These are phyloP conservation scores for Corythornis leucogaster DNA, from an alignment of 2,797 vertebrate species.

Conservation along the genomic window DNA sequence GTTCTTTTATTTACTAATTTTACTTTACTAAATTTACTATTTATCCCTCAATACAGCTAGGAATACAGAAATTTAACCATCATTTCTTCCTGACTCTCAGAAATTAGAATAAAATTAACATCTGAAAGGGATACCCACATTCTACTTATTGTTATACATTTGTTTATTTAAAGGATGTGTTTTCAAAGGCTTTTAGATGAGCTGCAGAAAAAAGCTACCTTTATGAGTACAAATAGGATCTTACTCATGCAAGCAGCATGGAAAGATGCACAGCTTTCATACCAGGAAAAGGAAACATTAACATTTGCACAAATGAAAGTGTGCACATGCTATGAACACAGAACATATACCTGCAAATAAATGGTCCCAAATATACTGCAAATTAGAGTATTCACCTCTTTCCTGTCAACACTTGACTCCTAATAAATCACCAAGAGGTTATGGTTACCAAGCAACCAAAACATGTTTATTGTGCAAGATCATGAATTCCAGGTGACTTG, in stretches of 20 bases:
- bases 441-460: conserved; percentile 72
- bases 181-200: neutral
- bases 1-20: neutral
- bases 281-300: neutral
- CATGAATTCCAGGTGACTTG: conserved; percentile 41
- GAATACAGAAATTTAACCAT: neutral
- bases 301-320: neutral
- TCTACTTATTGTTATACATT: neutral
- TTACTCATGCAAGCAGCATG: neutral
- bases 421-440: conserved; percentile 58
- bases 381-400: conserved; percentile 34
- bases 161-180: neutral
- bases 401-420: neutral
- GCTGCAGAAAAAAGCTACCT: neutral
- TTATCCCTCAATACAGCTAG: neutral
- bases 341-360: neutral
- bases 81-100: neutral
- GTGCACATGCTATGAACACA: neutral
- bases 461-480: conserved; percentile 16
- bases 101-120: neutral
- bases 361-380: neutral
- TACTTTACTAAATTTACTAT: no score
- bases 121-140: neutral
- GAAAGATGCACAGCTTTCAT: neutral
- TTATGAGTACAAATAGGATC: neutral